phyloP scores from a whole-genome alignment of 2,113 vertebrate genomes.

The Nannobrachium achirus region DNA sequence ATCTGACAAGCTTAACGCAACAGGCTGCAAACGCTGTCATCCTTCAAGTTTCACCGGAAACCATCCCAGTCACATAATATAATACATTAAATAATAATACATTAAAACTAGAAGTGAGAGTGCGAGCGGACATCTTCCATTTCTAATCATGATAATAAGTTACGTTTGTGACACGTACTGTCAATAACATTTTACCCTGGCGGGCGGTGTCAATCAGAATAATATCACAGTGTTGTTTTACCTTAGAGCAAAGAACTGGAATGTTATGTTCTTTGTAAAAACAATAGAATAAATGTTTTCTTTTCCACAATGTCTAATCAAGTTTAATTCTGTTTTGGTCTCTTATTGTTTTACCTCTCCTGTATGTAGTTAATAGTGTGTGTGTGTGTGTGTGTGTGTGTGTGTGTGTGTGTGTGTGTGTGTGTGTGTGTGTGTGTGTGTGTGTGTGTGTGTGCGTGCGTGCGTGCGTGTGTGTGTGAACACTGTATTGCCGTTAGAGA shows the following conservation, averaged over 20 bases:
- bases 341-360: too few species aligned
- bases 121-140: constrained; percentile 9
- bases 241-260: constrained; percentile 3
- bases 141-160: not conserved
- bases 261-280: constrained; percentile 5
- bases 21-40: constrained; percentile 48
- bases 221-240: constrained; percentile 59
- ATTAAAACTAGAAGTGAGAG: constrained; percentile 24
- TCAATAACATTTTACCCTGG: too few species aligned
- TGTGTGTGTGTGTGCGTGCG: constrained; percentile 14
- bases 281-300: not conserved
- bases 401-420: too few species aligned
- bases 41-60: constrained; percentile 44
- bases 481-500: constrained; percentile 66
- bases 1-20: constrained; percentile 67
- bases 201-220: constrained; percentile 38
- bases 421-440: constrained; percentile 32
- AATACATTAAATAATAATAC: constrained; percentile 34
- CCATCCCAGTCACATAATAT: constrained; percentile 21
- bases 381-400: too few species aligned
- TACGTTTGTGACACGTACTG: constrained; percentile 9
- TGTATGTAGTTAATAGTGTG: too few species aligned
- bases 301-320: not conserved
- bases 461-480: constrained; percentile 11
- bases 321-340: not conserved